Base-by-base conservation (phyloP, 2,797 vertebrate genomes). In the Nannoperca australis region DNA sequence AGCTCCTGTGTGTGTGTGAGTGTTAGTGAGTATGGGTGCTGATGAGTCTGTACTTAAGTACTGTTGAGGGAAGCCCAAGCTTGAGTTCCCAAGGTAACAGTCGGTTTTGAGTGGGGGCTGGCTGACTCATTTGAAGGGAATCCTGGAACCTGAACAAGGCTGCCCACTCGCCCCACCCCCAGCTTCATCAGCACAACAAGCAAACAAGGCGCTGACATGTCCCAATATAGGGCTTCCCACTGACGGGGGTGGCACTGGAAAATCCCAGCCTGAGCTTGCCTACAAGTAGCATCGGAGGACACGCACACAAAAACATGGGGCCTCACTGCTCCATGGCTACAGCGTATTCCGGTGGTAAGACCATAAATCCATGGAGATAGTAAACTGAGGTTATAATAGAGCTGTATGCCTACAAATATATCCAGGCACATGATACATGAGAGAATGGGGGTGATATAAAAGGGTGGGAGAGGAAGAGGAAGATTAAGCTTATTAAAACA, bases 81-180 rank as follows among this genome's bases (percentile, higher is more conserved):
- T 78, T 87, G 93, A 94, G 95, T 96, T 96, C 95, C 95, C 94
- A 93, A 95, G 95, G 95, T 96, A 96, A 96, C 95, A 92, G 93
- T 91, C 84, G 34, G 87, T 91, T 38, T 92, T 91, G 92, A 94
- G 93, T 93, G 93, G 94, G 95, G 94, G 92, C 87, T 92, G 94
- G 89, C 94, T 96, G 95, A 96, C 94, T 96, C 95, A 95, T 94
- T 95, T 93, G 91, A 93, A 96, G 95, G 95, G 94, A 96, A 96
- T 96, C 95, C 95, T 96, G 94, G 94, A 95, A 94, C 92, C 91
- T 91, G 93, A 89, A 91, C 93, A 94, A 88, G 87, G 91, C 94
- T 94, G 94, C 95, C 95, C 95, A 95, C 95, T 95, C 94, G 88
- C 92, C 90, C 90, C 93, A 94, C 95, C 94, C 92, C 93, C 93